A percentile compares a stretch with the other conserved stretches of the same genome.
Evolutionary conservation across 2,797 vertebrate species (phyloP).

Genomic region (Champsocephalus esox): DNA sequence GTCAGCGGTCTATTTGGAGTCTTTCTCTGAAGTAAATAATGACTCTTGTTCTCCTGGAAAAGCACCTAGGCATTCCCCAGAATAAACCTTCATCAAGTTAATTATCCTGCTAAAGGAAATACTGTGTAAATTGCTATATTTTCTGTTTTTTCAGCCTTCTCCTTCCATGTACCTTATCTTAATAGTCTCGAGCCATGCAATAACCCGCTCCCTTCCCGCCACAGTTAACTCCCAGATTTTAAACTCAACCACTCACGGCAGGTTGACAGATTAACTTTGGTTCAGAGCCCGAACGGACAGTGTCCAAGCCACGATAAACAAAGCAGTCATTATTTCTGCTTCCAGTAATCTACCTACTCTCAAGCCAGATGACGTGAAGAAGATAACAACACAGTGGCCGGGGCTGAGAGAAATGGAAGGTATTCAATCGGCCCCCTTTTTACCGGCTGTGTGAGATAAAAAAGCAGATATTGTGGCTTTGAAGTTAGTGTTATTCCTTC

Average conservation of each 20-base stretch:
- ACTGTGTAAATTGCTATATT: conserved; percentile 49
- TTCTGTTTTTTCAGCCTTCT: conserved; percentile 35
- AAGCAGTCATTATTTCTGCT: conserved; percentile 77
- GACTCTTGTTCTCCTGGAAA: conserved; percentile 20
- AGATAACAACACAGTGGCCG: conserved; percentile 70
- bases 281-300: conserved; percentile 75
- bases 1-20: conserved; percentile 9
- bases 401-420: conserved; percentile 58
- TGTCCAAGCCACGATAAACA: conserved; percentile 78
- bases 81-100: conserved; percentile 47
- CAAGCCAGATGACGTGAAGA: conserved; percentile 72
- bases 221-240: conserved; percentile 67
- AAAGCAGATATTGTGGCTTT: conserved; percentile 56
- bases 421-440: conserved; percentile 48
- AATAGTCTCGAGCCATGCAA: conserved; percentile 38
- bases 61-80: conserved; percentile 24
- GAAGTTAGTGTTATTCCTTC: conserved; percentile 62
- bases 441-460: conserved; percentile 54
- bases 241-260: conserved; percentile 61
- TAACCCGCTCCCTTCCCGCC: conserved; percentile 46
- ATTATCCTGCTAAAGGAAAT: conserved; percentile 53
- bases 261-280: conserved; percentile 79
- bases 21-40: conserved; percentile 31
- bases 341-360: conserved; percentile 79
- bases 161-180: conserved; percentile 55